Evolutionary conservation across 2,888 invertebrate species (phyloP).

Genomic region (Tigriopus californicus): DNA sequence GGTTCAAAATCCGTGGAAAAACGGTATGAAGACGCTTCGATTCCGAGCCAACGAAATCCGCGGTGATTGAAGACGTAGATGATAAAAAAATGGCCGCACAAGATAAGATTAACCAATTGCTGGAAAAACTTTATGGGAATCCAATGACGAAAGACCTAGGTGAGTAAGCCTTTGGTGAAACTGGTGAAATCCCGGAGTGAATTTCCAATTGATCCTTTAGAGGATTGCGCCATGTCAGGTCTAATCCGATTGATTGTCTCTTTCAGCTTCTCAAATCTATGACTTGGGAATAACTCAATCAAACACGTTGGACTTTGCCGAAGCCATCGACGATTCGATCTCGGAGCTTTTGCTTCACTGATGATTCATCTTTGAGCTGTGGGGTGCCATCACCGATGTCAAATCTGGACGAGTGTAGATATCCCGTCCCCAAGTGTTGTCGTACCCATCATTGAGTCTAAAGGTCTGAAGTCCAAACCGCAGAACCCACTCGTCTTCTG

Average conservation of each 20-base stretch:
- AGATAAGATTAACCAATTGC: constrained; percentile 71
- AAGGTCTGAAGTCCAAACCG: constrained; percentile 22
- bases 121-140: constrained; percentile 92
- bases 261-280: constrained; percentile 59
- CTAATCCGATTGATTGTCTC: too few relatives aligned
- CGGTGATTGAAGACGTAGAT: constrained; percentile 69
- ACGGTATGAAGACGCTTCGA: constrained; percentile 78
- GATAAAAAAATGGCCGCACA: constrained; percentile 59
- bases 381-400: constrained; percentile 87
- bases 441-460: constrained; percentile 3
- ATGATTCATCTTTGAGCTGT: constrained; percentile 94
- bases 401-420: constrained; percentile 30
- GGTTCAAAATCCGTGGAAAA: constrained; percentile 28
- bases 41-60: constrained; percentile 84
- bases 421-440: not conserved
- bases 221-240: too few relatives aligned
- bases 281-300: constrained; percentile 62
- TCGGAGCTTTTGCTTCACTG: constrained; percentile 85
- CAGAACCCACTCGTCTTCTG: constrained; percentile 27
- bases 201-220: too few relatives aligned
- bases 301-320: constrained; percentile 87
- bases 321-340: constrained; percentile 72
- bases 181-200: constrained; percentile 1
- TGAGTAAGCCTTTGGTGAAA: constrained; percentile 29
- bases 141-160: constrained; percentile 75